Evolutionary conservation across 1,140 invertebrate genomes (phyloP).

Genomic region (Adelges cooleyi): DNA sequence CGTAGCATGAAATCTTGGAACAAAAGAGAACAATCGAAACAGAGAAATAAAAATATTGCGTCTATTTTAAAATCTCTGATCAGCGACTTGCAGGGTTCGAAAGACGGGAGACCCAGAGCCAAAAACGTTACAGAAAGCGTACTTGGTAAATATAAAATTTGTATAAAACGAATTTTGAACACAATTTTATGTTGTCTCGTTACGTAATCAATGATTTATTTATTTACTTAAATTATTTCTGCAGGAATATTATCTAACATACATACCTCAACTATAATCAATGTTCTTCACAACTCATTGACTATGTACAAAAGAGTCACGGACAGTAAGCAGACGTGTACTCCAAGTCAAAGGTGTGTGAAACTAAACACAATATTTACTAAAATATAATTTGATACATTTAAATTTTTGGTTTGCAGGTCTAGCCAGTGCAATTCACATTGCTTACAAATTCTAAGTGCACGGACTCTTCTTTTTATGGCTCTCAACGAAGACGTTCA

Average conservation of each 20-base stretch:
- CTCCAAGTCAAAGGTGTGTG: constrained; percentile 41
- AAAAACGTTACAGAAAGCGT: too few species aligned
- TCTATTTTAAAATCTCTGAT: too few species aligned
- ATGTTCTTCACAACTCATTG: constrained; percentile 54
- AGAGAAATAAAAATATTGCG: too few species aligned
- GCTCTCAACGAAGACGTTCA: constrained; percentile 46
- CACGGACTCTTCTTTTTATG: constrained; percentile 51
- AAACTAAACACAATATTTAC: not conserved
- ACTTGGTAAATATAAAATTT: too few species aligned
- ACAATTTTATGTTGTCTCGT: too few species aligned
- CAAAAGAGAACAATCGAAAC: too few species aligned
- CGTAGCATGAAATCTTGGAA: too few species aligned
- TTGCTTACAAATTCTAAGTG: constrained; percentile 54
- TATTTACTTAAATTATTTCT: constrained; percentile 28
- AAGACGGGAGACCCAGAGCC: too few species aligned
- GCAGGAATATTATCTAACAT: constrained; percentile 42
- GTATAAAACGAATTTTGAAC: too few species aligned
- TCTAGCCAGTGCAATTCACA: constrained; percentile 53
- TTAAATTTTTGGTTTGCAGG: constrained; percentile 36
- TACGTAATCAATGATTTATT: too few species aligned
- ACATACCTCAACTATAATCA: constrained; percentile 46
- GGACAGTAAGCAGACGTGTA: constrained; percentile 48
- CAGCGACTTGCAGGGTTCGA: too few species aligned
- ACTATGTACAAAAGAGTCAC: constrained; percentile 58
- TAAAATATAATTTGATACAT: not conserved